Evolutionary conservation across 1,140 invertebrate genomes (phyloP).

Genomic region (Zaprionus ghesquierei): DNA sequence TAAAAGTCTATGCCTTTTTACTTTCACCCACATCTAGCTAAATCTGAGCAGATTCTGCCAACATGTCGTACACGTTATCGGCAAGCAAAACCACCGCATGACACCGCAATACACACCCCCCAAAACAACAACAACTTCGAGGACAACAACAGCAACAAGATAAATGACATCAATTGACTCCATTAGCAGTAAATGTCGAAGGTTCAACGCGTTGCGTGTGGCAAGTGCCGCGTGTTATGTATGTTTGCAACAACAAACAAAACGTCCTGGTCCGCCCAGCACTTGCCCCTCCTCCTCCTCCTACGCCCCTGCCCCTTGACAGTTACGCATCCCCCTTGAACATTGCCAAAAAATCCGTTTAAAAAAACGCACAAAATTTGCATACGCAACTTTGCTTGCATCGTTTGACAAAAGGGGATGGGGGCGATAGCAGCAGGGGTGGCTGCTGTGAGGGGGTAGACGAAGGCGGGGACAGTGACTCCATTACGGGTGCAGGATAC

Average conservation of each 20-base stretch:
- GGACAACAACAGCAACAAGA: conserved; percentile 38
- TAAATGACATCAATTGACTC: conserved; percentile 79
- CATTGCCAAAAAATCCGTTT: conserved; percentile 38
- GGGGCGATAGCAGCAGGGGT: not conserved
- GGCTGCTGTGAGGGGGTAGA: not conserved
- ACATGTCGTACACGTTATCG: conserved; percentile 18
- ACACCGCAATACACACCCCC: not conserved
- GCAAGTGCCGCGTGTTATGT: conserved; percentile 45
- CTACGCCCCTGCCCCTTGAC: not conserved
- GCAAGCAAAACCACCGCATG: not conserved
- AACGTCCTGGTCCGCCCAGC: conserved; percentile 19
- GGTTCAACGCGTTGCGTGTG: conserved; percentile 23
- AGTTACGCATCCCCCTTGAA: conserved; percentile 9
- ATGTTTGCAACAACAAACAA: conserved; percentile 65
- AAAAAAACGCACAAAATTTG: conserved; percentile 60
- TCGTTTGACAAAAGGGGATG: conserved; percentile 42
- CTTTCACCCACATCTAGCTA: not conserved
- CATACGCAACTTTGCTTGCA: conserved; percentile 81
- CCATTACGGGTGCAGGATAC: conserved; percentile 53
- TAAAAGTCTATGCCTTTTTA: not conserved
- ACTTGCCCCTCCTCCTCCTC: not conserved
- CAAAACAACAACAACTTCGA: conserved; percentile 2
- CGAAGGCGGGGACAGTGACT: conserved; percentile 51
- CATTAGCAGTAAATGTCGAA: conserved; percentile 77
- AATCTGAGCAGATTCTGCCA: conserved; percentile 32